Evolutionary conservation across 2,888 invertebrate species (phyloP).

Genomic region (Tipula lateralis): DNA sequence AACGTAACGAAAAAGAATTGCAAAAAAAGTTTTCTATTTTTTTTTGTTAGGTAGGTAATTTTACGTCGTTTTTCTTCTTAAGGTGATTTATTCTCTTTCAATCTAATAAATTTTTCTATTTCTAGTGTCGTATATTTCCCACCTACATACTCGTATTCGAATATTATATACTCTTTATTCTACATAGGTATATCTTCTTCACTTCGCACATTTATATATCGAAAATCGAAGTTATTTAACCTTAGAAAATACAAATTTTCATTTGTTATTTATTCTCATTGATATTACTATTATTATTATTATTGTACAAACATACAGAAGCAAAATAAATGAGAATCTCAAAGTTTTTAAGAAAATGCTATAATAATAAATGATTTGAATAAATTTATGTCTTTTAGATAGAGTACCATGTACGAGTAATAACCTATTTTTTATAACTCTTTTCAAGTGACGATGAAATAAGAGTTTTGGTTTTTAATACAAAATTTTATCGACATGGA

Average conservation of each 20-base stretch:
- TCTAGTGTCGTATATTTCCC: neutral
- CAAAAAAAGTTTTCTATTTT: neutral
- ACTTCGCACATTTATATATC: neutral
- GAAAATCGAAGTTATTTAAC: neutral
- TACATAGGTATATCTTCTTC: too few species aligned
- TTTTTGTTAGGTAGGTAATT: neutral
- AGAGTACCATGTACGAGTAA: neutral
- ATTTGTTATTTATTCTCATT: conserved; percentile 11
- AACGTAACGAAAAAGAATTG: neutral
- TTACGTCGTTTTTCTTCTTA: neutral
- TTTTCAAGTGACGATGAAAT: neutral
- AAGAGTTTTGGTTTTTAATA: neutral
- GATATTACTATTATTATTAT: neutral
- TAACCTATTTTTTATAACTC: neutral
- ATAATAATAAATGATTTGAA: neutral
- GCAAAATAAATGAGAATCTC: neutral
- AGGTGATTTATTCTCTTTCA: conserved; percentile 11
- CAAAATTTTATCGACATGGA: neutral
- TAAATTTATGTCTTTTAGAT: neutral
- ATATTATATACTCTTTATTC: too few species aligned
- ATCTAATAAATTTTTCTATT: neutral
- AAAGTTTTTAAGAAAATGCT: neutral
- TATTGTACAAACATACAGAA: neutral
- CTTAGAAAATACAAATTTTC: neutral
- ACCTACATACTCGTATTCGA: neutral